Conservation (phyloP, 2,888 invertebrate species). For the Tridacna gigas region DNA sequence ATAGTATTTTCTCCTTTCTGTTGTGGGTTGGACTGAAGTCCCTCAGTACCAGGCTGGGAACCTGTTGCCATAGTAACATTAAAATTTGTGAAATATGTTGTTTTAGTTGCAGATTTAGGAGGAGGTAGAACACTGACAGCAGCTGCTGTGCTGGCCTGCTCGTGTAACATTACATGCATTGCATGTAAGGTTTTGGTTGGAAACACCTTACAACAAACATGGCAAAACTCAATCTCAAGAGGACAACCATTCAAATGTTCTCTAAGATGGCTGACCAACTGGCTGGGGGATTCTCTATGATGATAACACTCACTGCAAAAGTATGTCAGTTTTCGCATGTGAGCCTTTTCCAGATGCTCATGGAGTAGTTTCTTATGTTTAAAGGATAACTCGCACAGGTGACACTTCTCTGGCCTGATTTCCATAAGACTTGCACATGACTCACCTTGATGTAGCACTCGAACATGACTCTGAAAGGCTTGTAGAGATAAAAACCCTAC, state of each 20-base stretch:
- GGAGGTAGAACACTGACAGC: neutral
- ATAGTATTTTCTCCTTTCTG: neutral
- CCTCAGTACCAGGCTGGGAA: neutral
- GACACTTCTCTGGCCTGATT: slow-evolving; percentile 8
- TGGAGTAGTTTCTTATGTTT: neutral
- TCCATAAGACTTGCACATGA: neutral
- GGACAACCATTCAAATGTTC: neutral
- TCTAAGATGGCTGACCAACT: neutral
- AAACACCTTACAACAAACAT: slow-evolving; percentile 20
- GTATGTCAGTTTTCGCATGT: slow-evolving; percentile 5
- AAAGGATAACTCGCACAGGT: slow-evolving; percentile 6
- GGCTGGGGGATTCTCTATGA: neutral
- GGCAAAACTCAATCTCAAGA: slow-evolving; percentile 28
- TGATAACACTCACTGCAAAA: slow-evolving; percentile 11
- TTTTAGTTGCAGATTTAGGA: neutral
- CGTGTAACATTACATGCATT: slow-evolving; percentile 4
- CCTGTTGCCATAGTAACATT: neutral
- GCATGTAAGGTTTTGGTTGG: neutral
- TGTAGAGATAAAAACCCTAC: slow-evolving; percentile 12
- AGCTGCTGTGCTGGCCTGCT: neutral
- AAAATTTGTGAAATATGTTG: neutral
- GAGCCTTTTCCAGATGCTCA: neutral
- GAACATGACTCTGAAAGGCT: slow-evolving; percentile 16
- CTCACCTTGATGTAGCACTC: slow-evolving; percentile 10
- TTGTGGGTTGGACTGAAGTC: neutral